These are phyloP conservation scores for Lophura nycthemera DNA, from an alignment of 2,113 vertebrate species.

Conservation along the genomic window DNA sequence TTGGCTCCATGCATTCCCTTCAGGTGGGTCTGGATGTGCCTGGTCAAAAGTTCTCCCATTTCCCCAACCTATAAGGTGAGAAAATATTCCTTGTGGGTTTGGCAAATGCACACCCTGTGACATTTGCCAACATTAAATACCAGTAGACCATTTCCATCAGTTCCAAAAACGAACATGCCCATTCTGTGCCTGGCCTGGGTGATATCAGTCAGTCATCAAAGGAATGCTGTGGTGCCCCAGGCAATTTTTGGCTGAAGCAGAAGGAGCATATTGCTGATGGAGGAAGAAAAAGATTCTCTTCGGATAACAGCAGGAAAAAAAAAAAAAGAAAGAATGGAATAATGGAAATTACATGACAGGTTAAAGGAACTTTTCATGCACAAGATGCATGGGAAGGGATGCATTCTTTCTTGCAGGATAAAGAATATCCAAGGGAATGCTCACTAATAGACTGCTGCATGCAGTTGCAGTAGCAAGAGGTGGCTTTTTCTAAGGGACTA, in stretches of 20 bases:
- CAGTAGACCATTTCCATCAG: neutral
- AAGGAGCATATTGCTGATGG: neutral
- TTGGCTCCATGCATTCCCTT: neutral
- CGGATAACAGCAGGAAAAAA: neutral
- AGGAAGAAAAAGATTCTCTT: conserved; percentile 7
- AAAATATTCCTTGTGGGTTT: neutral
- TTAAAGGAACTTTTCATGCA: neutral
- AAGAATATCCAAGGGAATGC: neutral
- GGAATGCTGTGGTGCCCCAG: neutral
- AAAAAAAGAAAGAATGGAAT: neutral
- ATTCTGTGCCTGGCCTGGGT: neutral
- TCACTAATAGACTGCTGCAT: neutral
- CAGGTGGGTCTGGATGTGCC: neutral
- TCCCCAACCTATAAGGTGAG: neutral
- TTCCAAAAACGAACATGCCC: neutral
- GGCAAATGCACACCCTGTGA: neutral
- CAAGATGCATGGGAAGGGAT: neutral
- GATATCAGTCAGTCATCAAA: neutral
- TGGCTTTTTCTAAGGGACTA: neutral
- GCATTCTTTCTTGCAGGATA: neutral
- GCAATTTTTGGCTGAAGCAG: neutral
- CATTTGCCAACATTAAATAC: neutral
- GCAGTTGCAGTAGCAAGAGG: neutral
- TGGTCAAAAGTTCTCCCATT: neutral
- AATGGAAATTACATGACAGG: neutral